phyloP scores from a whole-genome alignment of 23 tunicate genomes.

The Ascidia mentula region DNA sequence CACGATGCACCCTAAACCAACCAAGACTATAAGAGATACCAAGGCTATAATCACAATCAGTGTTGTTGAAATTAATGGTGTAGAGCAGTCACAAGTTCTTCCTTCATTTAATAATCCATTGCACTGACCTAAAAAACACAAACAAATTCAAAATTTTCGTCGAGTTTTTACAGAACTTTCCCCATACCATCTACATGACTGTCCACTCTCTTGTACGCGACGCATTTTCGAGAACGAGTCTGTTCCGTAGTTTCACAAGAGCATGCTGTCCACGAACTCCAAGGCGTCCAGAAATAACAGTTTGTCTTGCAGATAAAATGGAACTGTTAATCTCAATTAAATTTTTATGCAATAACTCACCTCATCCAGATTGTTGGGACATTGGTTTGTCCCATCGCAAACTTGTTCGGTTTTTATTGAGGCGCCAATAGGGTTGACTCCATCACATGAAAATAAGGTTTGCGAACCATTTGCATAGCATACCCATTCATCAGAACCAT shows the following conservation, averaged over 20 bases:
- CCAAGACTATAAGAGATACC: background rate
- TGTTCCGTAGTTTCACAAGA: background rate
- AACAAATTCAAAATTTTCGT: background rate
- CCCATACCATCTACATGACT: background rate
- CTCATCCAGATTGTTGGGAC: conserved; percentile 21
- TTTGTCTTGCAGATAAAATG: background rate
- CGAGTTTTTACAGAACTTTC: background rate
- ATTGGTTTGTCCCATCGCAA: conserved; percentile 30
- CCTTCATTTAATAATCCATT: background rate
- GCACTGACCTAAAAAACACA: background rate
- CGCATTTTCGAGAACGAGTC: background rate
- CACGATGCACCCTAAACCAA: background rate
- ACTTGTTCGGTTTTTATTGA: background rate
- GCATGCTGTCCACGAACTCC: background rate
- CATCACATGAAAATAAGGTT: background rate
- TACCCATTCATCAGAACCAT: conserved; percentile 8
- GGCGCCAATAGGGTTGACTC: background rate
- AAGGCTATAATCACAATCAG: background rate
- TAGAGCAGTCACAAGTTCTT: background rate
- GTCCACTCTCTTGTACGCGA: background rate
- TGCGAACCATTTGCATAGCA: background rate
- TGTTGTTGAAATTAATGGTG: background rate
- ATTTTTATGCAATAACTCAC: background rate
- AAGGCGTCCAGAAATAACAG: background rate
- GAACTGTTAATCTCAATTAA: background rate